Percentiles rank a stretch among this genome's conserved stretches.
Evolutionary conservation across 2,113 vertebrate species (phyloP).

Genomic region (Tupaia chinensis): DNA sequence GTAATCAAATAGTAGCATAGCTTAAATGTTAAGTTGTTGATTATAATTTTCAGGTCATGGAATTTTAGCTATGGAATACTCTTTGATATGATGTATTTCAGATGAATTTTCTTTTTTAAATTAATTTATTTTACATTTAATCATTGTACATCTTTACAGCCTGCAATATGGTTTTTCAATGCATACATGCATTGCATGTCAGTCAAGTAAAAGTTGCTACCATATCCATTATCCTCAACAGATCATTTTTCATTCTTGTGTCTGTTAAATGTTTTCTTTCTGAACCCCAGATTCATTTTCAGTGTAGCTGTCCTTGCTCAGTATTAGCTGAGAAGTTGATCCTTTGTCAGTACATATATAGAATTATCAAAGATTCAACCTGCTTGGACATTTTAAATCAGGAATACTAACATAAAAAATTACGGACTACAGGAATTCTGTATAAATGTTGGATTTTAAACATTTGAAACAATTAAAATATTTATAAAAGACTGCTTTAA

Average conservation of each 20-base stretch:
- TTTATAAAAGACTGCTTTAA: conserved; percentile 56
- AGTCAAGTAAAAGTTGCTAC: too few relatives aligned
- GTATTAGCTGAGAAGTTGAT: not conserved
- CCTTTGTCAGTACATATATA: not conserved
- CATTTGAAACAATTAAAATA: conserved; percentile 39
- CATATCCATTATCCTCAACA: too few relatives aligned
- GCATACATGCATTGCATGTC: too few relatives aligned
- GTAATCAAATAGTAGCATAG: not conserved
- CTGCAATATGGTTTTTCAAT: too few relatives aligned
- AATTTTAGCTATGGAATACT: not conserved
- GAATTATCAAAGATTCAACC: not conserved
- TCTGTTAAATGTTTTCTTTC: too few relatives aligned
- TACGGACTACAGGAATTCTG: not conserved
- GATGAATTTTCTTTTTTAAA: not conserved
- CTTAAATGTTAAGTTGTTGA: not conserved
- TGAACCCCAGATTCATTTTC: not conserved
- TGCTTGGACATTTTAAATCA: conserved; percentile 17
- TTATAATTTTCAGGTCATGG: not conserved
- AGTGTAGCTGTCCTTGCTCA: not conserved
- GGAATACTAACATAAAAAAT: not conserved
- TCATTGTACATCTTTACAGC: too few relatives aligned
- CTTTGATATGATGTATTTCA: not conserved
- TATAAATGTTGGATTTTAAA: conserved; percentile 27
- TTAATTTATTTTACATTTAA: too few relatives aligned
- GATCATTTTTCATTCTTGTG: too few relatives aligned